phyloP scores from a whole-genome alignment of 2,888 invertebrate species.

The Fragum fragum region DNA sequence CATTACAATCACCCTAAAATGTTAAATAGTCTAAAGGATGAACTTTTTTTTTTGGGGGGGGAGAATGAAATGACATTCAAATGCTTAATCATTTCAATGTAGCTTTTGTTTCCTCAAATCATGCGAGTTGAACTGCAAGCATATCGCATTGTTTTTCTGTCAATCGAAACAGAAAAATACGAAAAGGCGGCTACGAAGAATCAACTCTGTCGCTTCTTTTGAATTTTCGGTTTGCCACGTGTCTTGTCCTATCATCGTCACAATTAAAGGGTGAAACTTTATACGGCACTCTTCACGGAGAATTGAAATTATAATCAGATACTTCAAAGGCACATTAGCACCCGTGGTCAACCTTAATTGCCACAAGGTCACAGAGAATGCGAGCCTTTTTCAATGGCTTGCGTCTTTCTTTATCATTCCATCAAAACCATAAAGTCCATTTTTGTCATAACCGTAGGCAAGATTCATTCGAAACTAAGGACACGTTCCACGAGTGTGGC shows the following conservation, averaged over 20 bases:
- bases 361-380: constrained; percentile 18
- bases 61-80: too few species aligned
- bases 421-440: constrained; percentile 23
- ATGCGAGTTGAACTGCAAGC: not conserved
- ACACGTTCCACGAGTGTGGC: constrained; percentile 1
- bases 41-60: too few species aligned
- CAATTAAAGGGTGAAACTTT: constrained; percentile 20
- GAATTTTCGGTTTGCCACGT: constrained; percentile 13
- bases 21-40: too few species aligned
- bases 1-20: too few species aligned
- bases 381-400: constrained; percentile 12
- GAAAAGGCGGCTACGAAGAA: not conserved
- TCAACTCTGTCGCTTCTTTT: not conserved
- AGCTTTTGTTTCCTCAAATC: too few species aligned
- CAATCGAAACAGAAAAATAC: not conserved
- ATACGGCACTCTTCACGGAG: constrained; percentile 18
- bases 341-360: constrained; percentile 27
- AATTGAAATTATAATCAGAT: constrained; percentile 32
- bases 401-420: constrained; percentile 20
- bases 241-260: constrained; percentile 24
- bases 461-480: not conserved
- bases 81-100: too few species aligned
- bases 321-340: constrained; percentile 24
- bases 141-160: not conserved
- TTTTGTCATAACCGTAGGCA: constrained; percentile 10